Evolutionary conservation across 2,888 invertebrate genomes (phyloP).

Genomic region (Tetrapedia diversipes): DNA sequence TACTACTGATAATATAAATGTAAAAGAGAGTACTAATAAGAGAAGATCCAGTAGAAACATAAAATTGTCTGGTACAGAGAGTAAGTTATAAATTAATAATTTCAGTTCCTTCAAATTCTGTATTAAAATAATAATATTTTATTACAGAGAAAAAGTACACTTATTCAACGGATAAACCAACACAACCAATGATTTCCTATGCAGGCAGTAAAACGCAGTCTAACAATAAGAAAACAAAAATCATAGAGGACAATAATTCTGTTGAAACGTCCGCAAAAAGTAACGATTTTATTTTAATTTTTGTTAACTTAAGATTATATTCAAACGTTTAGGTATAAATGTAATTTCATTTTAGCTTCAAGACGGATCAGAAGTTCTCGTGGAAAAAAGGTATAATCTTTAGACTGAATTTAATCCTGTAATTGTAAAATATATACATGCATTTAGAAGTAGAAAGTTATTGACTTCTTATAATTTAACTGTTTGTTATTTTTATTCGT

Average conservation of each 20-base stretch:
- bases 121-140: constrained; percentile 21
- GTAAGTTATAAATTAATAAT: not conserved
- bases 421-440: not conserved
- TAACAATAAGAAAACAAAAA: constrained; percentile 10
- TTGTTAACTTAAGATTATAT: not conserved
- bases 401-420: not conserved
- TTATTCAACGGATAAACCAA: constrained; percentile 51
- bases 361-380: constrained; percentile 52
- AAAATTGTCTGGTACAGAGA: constrained; percentile 62
- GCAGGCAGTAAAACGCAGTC: constrained; percentile 29
- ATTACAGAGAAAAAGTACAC: constrained; percentile 64
- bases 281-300: constrained; percentile 44
- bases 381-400: not conserved
- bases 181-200: constrained; percentile 64
- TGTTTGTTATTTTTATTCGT: too few relatives aligned
- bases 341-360: constrained; percentile 55
- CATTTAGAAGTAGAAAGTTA: not conserved
- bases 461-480: not conserved
- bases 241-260: constrained; percentile 45
- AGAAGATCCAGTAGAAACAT: constrained; percentile 67
- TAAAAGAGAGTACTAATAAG: constrained; percentile 11
- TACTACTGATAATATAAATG: not conserved
- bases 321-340: not conserved
- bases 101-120: not conserved
- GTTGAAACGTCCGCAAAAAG: constrained; percentile 56